Evolutionary conservation across 2,888 invertebrate species (phyloP).

Genomic region (Drosophila anomalata): DNA sequence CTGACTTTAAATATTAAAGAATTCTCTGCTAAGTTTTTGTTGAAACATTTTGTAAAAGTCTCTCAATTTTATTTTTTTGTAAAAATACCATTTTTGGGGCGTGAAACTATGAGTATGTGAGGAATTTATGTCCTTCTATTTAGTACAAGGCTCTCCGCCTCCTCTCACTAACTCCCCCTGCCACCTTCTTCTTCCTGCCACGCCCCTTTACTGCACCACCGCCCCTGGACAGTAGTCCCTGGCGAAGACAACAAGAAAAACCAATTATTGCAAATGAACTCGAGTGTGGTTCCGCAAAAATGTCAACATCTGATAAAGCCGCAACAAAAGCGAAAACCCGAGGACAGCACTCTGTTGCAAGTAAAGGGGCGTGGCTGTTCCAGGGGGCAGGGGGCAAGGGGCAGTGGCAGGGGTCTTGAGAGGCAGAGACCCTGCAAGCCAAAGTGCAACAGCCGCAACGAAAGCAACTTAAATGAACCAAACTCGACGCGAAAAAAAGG

Average conservation of each 20-base stretch:
- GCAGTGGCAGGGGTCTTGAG: constrained; percentile 37
- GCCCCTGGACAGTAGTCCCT: neutral
- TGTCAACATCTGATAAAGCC: constrained; percentile 79
- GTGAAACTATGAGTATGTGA: constrained; percentile 67
- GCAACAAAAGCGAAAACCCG: constrained; percentile 47
- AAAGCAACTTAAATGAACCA: constrained; percentile 38
- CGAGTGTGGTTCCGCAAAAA: constrained; percentile 82
- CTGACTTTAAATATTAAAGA: neutral
- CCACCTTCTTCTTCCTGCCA: neutral
- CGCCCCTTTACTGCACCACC: neutral
- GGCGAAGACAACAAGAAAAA: constrained; percentile 78
- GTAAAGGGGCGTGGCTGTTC: neutral
- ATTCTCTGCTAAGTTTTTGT: neutral
- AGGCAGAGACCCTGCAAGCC: constrained; percentile 55
- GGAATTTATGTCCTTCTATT: constrained; percentile 52
- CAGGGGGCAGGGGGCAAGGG: neutral
- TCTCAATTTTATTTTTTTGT: neutral
- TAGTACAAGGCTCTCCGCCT: constrained; percentile 26
- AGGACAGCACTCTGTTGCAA: constrained; percentile 12
- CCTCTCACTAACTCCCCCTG: neutral
- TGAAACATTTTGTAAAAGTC: neutral
- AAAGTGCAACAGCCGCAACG: constrained; percentile 71
- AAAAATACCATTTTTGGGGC: constrained; percentile 39
- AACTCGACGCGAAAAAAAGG: constrained; percentile 18
- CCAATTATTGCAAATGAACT: constrained; percentile 83